Evolutionary conservation across 1,140 invertebrate species (phyloP), one percentile per base, ranked within the genome.

Genomic region (Drosophila hydei): DNA sequence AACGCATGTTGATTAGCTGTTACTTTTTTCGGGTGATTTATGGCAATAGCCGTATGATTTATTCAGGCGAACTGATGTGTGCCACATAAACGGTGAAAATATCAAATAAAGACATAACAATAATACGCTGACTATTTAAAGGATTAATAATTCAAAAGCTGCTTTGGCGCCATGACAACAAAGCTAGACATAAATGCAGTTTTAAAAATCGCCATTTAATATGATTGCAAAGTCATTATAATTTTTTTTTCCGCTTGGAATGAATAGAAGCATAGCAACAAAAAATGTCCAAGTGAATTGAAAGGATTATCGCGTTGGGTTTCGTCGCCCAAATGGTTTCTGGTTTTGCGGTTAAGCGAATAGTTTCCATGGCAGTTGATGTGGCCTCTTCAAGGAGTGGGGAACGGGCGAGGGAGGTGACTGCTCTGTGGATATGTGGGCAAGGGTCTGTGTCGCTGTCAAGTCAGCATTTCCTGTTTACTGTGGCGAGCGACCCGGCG

Each of bases 1-100:
- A 45, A 19, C 63, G 69, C 68, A 77, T 87, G 77, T 77, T 84
- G 77, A 84, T 85, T 80, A 85, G 55, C 79, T 84, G 78, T 70
- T 70, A 50, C 40, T 21, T 23, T 19, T 55, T 51, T 16, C 16
- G 8, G 3, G n/a, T 19, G 75, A 50, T 74, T 68, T 68, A 72
- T 52, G 54, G n/a, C 43, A 16, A 7, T 33, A 63, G 30, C 27
- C 33, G 19, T n/a, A 54, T 69, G 27, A 47, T 54, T 61, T 69
- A 62, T 69, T 43, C 14, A 47, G 21, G 12, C 23, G 9, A 33
- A 18, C 11, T 51, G 16, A 6, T 30, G 7, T 30, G 6, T 9
- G 30, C 30, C 12, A 11, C 30, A 33, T 33, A 2, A 33, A 11
- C 30, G 6, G 2, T 12, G 7, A 33, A 33, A 52, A 52, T 7